A percentile compares a stretch with the other conserved stretches of the same genome.
Conservation (phyloP, 2,888 invertebrate genomes). For the Pherbina coryleti region DNA sequence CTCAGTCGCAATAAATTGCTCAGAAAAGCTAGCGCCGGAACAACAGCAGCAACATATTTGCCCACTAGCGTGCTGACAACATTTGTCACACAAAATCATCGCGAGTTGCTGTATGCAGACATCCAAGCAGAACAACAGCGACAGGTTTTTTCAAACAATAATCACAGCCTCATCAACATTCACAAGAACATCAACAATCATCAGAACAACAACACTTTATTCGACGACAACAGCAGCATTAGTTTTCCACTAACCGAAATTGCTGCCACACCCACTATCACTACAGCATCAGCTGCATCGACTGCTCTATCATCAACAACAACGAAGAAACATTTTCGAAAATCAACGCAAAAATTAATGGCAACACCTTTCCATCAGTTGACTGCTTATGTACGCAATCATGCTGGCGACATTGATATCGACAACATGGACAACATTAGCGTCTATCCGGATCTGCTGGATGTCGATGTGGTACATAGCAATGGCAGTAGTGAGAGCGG, state of each 20-base stretch:
- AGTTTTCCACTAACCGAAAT: not conserved
- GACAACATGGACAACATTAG: constrained; percentile 65
- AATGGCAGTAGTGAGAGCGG: constrained; percentile 36
- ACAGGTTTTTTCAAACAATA: not conserved
- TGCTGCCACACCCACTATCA: constrained; percentile 35
- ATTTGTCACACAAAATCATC: constrained; percentile 22
- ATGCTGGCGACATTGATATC: constrained; percentile 63
- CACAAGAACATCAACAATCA: constrained; percentile 15
- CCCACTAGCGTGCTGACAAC: constrained; percentile 37
- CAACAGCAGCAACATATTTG: constrained; percentile 33
- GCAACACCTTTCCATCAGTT: constrained; percentile 63
- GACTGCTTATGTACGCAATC: constrained; percentile 59
- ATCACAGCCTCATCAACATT: not conserved
- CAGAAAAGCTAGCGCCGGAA: constrained; percentile 30
- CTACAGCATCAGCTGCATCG: constrained; percentile 33
- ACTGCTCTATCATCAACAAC: constrained; percentile 48
- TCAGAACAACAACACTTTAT: constrained; percentile 23
- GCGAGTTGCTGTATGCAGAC: not conserved
- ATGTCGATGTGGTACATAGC: constrained; percentile 41
- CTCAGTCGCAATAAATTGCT: constrained; percentile 34
- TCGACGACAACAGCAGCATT: constrained; percentile 27
- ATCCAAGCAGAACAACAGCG: not conserved
- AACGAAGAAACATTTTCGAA: constrained; percentile 57
- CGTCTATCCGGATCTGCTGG: constrained; percentile 60
- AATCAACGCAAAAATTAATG: constrained; percentile 58